Base-by-base conservation (phyloP, 2,888 invertebrate genomes). In the Melanchra persicariae region DNA sequence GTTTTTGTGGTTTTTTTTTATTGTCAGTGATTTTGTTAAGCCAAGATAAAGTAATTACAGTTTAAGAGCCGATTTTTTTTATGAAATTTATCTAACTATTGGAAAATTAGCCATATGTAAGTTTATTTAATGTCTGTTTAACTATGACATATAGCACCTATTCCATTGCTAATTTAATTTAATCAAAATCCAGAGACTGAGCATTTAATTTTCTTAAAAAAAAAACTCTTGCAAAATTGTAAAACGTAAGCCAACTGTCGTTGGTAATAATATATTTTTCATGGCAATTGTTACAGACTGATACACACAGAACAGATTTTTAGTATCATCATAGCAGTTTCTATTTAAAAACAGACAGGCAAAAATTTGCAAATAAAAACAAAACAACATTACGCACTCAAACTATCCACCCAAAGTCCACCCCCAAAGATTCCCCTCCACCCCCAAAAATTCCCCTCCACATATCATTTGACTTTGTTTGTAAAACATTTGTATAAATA, bases 401-500 rank as follows among this genome's bases (percentile, higher is more conserved):
- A 61, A 75, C 24, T 34, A 58, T 26, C 34, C 34, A 43, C 54
- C 58, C 43, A 57, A 52, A 45, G 9, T 43, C 19, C 40, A 60
- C 65, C 45, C 45, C 45, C 9, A 17, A 45, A 26, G n/a, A 26
- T 26, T 30, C 26, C 49, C 49, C 8, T 40, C 15, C 40, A 40
- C 40, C 45, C 45, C 45, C 45, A 45, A 45, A 45, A 26, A 43
- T 26, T 22, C 26, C 55, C 49, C 70, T 43, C n/a, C 40, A 60
- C 65, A 58, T 58, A 74, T 69, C 51, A 73, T 69, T 66, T 62
- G 55, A 79, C 75, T 73, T 65, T 79, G 83, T 84, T 82, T 85
- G 74, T 85, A 76, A 83, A 85, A 85, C 81, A 81, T 79, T 83
- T 77, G 70, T 84, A 74, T 74, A 74, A 79, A 76, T 77, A 84